Base-by-base conservation (phyloP, 2,888 invertebrate species). In the Drosophila nr. perissopoda region DNA sequence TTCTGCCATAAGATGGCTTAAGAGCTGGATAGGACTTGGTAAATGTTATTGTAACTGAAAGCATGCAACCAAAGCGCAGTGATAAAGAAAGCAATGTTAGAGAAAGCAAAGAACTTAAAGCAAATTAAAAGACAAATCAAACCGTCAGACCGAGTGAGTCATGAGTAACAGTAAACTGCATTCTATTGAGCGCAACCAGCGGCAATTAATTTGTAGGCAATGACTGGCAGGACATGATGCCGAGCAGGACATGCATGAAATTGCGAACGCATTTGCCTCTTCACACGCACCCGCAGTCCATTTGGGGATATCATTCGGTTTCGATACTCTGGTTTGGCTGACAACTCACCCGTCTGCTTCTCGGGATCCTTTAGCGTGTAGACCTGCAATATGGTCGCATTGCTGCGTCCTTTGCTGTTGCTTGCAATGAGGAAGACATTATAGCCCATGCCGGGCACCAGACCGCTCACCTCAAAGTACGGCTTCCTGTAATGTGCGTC, bases 351-450 rank as follows among this genome's bases (percentile, higher is more conserved):
- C 92, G 95, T 96, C 90, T 95, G 95, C 92, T 95, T 95, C 91
- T 96, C 96, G 29, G 96, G 96, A 72, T 95, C 95, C 92, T 96
- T 96, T 54, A 96, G 93, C 2, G 96, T 96, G 84, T 95, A 95
- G n/a, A 96, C 95, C 84, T 95, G 95, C 61, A 96, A 92, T 52
- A 94, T 94, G 57, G 95, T 94, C 52, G 95, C 94, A 81, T 95
- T 95, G 92, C 96, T 96, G 61, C 95, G 94, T 51, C 96, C 96
- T 91, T 96, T 96, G 87, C 94, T 94, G 92, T 96, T 97, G 90
- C 95, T 94, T 51, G 96, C 95, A 83, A 95, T 95, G 70, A 96
- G 92, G 74, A 94, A 94, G 68, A 96, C 94, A 86, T 95, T 95
- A 93, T 96, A 96, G 54, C 94, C 95, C 76, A 95, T 94, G 51